These are phyloP conservation scores for Ctenopoma kingsleyae DNA, from an alignment of 2,797 vertebrate genomes.

Conservation along the genomic window DNA sequence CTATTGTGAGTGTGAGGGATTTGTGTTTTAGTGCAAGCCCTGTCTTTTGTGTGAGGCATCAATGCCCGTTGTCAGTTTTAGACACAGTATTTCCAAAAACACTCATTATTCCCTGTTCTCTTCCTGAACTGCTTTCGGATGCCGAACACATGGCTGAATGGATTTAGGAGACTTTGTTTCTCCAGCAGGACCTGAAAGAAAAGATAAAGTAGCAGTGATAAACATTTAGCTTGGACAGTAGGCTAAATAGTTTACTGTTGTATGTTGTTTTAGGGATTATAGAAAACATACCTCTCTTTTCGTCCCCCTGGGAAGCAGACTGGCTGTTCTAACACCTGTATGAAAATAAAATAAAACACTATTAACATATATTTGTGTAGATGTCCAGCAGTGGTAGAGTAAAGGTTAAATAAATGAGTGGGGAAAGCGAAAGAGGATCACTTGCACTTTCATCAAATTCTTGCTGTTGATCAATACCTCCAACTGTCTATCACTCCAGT, in stretches of 20 bases:
- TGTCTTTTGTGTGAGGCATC: constrained; percentile 27
- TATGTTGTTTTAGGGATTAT: neutral
- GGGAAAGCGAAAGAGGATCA: neutral
- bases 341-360: neutral
- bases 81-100: constrained; percentile 89
- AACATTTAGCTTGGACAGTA: neutral
- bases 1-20: constrained; percentile 26
- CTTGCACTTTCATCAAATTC: neutral
- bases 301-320: constrained; percentile 74
- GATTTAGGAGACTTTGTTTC: constrained; percentile 77
- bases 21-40: constrained; percentile 55
- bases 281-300: constrained; percentile 76
- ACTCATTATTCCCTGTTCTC: constrained; percentile 80
- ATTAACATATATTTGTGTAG: neutral
- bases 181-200: constrained; percentile 78
- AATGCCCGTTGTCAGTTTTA: constrained; percentile 51
- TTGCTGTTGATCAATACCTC: neutral
- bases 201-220: constrained; percentile 4
- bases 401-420: neutral
- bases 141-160: constrained; percentile 70
- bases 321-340: constrained; percentile 73
- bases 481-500: neutral
- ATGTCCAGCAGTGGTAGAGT: neutral
- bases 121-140: constrained; percentile 83
- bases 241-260: neutral